These are phyloP conservation scores for Ciconia nigra DNA, from an alignment of 2,797 vertebrate genomes.

Conservation along the genomic window DNA sequence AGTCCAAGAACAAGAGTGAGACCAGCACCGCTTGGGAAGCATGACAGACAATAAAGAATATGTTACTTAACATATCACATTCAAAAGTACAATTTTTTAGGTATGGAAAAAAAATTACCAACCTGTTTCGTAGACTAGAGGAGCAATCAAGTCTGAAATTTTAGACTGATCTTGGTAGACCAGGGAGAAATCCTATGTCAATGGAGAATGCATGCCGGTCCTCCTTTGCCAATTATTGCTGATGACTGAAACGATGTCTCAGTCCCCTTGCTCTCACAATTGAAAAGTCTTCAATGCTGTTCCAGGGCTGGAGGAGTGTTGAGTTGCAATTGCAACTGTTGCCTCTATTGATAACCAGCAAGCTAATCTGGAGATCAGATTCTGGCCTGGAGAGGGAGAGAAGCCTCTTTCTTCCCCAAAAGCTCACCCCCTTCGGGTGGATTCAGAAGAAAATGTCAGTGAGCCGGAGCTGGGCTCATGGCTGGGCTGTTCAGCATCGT, in stretches of 20 bases:
- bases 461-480: slow-evolving; percentile 67
- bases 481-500: slow-evolving; percentile 73
- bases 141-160: slow-evolving; percentile 49
- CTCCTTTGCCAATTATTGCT: slow-evolving; percentile 56
- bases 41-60: background rate
- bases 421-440: slow-evolving; percentile 77
- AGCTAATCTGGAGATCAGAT: slow-evolving; percentile 75
- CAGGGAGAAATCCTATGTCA: slow-evolving; percentile 59
- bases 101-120: slow-evolving; percentile 44
- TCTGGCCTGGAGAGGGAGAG: slow-evolving; percentile 72
- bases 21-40: background rate
- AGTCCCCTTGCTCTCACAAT: slow-evolving; percentile 46
- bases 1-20: background rate
- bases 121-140: slow-evolving; percentile 70
- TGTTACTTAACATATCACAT: background rate
- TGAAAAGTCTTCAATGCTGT: slow-evolving; percentile 61
- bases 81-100: background rate
- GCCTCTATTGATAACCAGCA: slow-evolving; percentile 73
- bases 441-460: slow-evolving; percentile 86
- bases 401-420: slow-evolving; percentile 75
- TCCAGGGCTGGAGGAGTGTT: slow-evolving; percentile 55
- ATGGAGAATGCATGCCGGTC: slow-evolving; percentile 60
- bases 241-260: slow-evolving; percentile 65
- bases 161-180: slow-evolving; percentile 45
- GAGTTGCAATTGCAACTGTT: slow-evolving; percentile 68